These are phyloP conservation scores for Uropsilus gracilis DNA, from an alignment of 2,113 vertebrate genomes.

Conservation along the genomic window DNA sequence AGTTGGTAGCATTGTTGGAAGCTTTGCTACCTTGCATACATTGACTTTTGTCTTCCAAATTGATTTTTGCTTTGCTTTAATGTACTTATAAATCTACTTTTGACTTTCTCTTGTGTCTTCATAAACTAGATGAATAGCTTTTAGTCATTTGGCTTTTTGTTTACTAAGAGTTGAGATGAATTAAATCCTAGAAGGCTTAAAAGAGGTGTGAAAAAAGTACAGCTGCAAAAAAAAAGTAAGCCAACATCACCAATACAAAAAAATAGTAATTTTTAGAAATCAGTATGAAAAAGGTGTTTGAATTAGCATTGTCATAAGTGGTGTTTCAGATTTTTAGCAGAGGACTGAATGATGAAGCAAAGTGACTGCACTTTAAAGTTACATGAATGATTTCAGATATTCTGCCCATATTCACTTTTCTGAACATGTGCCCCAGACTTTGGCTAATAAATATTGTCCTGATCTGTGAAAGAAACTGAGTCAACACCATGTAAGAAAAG, in stretches of 20 bases:
- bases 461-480: not conserved
- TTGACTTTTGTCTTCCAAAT: not conserved
- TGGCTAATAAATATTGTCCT: not conserved
- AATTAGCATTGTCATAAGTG: not conserved
- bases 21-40: not conserved
- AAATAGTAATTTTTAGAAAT: not conserved
- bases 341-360: not conserved
- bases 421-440: not conserved
- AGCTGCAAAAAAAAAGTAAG: too few species aligned
- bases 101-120: not conserved
- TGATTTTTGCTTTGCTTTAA: not conserved
- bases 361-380: not conserved
- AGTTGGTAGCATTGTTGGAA: not conserved
- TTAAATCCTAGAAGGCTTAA: not conserved
- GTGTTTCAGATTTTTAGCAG: not conserved
- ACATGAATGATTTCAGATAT: not conserved
- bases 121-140: not conserved
- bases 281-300: not conserved
- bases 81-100: not conserved
- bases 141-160: not conserved
- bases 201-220: not conserved
- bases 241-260: too few species aligned
- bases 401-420: not conserved
- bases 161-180: not conserved
- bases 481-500: not conserved